Evolutionary conservation across 2,113 vertebrate species (phyloP), one percentile per base, ranked within the genome.

Genomic region (Procavia capensis): DNA sequence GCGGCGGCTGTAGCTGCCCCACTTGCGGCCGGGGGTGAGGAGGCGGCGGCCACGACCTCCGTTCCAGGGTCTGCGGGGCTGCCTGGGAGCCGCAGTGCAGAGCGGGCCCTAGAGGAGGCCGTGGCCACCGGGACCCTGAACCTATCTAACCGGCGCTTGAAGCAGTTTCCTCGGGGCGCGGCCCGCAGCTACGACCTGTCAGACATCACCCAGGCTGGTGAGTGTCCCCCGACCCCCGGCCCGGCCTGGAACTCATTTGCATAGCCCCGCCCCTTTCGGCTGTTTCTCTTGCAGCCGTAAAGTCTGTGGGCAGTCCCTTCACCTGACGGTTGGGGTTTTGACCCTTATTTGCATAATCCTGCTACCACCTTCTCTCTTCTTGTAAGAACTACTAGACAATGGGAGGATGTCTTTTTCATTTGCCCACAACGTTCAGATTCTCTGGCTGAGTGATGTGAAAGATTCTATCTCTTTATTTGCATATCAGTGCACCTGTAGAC

Each of bases 101-200:
- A 99, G 97, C 99, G 99, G 90, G 99, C 99, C 95, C 97, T 99
- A 36, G 99, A 99, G 96, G 99, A 99, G 98, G 99, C 99, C 43
- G 99, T 98, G 22, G 98, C 98, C 16, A 99, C 99, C 93, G 99
- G 99, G 50, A 99, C 98, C 41, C 98, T 99, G 75, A 99, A 99
- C 98, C 93, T 99, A 76, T 98, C 99, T 81, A 99, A 99, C 96
- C 98, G 99, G 39, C 99, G 99, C 94, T 98, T 99, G 64, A 99
- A 99, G 97, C 98, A 99, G 97, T 99, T 99, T 93, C 99, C 99
- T 70, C 98, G 98, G 9, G 99, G 98, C 89, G 99, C 97, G 47
- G 98, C 99, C 94, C 98, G 96, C 95, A 99, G 99, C 97, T 99
- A 99, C 97, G 99, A 99, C 97, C 96, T 99, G 97, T 99, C 99